phyloP scores from a whole-genome alignment of 2,888 invertebrate species.

The Listrodromus nycthemerus region DNA sequence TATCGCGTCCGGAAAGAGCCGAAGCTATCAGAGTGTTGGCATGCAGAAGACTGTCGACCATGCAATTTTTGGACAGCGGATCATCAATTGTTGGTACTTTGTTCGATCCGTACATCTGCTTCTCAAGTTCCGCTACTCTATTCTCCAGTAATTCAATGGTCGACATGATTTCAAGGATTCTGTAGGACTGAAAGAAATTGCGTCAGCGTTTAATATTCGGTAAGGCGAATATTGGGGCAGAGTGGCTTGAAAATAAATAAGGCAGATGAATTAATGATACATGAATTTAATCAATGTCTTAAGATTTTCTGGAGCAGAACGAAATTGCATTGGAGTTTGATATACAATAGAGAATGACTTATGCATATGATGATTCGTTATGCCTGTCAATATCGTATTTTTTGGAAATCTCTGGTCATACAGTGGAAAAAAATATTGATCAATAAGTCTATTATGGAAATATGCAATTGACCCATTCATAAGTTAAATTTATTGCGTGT shows the following conservation, averaged over 20 bases:
- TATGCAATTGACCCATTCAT: too few species aligned
- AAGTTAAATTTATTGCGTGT: too few species aligned
- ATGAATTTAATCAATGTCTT: too few species aligned
- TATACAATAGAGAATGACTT: too few species aligned
- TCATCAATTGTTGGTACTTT: slow-evolving; percentile 75
- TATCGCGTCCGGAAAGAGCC: slow-evolving; percentile 85
- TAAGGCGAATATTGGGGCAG: not conserved
- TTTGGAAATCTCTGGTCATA: too few species aligned
- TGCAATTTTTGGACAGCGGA: slow-evolving; percentile 78
- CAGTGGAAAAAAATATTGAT: too few species aligned
- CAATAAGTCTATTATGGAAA: too few species aligned
- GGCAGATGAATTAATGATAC: too few species aligned
- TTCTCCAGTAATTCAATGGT: slow-evolving; percentile 83
- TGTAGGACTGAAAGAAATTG: not conserved
- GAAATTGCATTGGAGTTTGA: too few species aligned
- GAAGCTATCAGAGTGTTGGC: slow-evolving; percentile 85
- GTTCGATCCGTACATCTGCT: slow-evolving; percentile 82
- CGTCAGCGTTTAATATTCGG: not conserved
- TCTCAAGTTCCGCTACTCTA: slow-evolving; percentile 85
- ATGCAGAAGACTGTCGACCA: slow-evolving; percentile 84
- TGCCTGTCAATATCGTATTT: too few species aligned
- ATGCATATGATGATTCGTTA: too few species aligned
- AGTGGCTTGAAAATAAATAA: not conserved
- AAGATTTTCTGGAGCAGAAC: too few species aligned
- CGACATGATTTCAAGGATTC: slow-evolving; percentile 62